Conservation (phyloP, 53 echinoderm and acorn worm species). For the Holothuria leucospilota region DNA sequence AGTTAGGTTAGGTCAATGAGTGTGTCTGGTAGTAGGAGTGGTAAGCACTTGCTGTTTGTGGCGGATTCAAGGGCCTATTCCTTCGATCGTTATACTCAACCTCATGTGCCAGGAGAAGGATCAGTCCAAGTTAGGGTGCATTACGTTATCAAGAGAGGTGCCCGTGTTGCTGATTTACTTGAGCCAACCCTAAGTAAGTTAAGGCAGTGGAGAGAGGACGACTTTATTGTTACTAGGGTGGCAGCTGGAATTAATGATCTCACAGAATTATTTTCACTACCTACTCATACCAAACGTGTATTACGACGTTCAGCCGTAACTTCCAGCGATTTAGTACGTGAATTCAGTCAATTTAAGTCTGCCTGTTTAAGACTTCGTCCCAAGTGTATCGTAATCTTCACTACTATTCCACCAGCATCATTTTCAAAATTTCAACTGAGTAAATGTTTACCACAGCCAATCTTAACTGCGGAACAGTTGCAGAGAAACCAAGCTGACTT, state of each 20-base stretch:
- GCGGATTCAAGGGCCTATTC: conserved; percentile 7
- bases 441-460: background rate
- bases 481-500: background rate
- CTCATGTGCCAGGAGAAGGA: background rate
- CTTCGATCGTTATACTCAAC: background rate
- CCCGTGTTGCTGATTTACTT: background rate
- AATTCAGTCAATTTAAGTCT: background rate
- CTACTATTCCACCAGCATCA: background rate
- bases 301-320: background rate
- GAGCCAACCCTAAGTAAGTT: background rate
- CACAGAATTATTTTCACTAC: background rate
- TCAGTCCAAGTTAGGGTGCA: background rate
- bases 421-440: background rate
- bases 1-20: too few relatives aligned
- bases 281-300: background rate
- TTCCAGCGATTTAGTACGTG: background rate
- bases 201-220: background rate
- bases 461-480: background rate
- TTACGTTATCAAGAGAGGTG: background rate
- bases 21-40: background rate
- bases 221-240: background rate
- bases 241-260: background rate
- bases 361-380: background rate
- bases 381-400: background rate
- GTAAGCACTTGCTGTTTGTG: background rate